phyloP scores from a whole-genome alignment of 2,888 invertebrate species.

The Nysson spinosus region DNA sequence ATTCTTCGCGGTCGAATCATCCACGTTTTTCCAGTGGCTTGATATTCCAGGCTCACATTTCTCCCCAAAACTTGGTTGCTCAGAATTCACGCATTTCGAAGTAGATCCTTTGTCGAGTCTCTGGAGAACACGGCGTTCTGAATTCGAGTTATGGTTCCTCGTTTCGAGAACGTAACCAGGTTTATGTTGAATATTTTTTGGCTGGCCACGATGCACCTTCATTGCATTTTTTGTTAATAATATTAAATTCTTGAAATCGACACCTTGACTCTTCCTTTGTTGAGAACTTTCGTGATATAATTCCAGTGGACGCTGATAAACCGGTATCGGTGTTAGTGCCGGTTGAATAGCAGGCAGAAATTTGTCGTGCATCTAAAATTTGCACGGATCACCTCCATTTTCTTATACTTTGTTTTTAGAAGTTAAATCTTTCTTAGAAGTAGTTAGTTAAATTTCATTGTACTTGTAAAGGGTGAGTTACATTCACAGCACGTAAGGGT shows the following conservation, averaged over 20 bases:
- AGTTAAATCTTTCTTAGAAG: too few relatives aligned
- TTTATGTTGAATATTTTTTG: constrained; percentile 59
- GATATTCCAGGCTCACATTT: constrained; percentile 39
- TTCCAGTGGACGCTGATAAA: constrained; percentile 71
- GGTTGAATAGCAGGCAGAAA: constrained; percentile 33
- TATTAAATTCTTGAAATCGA: constrained; percentile 73
- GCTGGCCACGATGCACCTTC: constrained; percentile 55
- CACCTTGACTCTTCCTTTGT: constrained; percentile 68
- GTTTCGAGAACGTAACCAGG: constrained; percentile 57
- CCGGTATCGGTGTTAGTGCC: constrained; percentile 64
- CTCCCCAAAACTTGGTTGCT: constrained; percentile 48
- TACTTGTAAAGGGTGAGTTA: constrained; percentile 64
- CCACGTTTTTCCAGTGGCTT: constrained; percentile 8
- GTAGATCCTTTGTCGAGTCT: constrained; percentile 61
- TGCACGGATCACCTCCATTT: too few relatives aligned
- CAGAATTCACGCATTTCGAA: constrained; percentile 52
- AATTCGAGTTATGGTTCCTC: constrained; percentile 37
- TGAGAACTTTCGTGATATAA: constrained; percentile 63
- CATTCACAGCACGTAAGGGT: constrained; percentile 61
- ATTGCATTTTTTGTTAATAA: constrained; percentile 69
- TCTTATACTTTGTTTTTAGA: too few relatives aligned
- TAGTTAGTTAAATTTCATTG: too few relatives aligned
- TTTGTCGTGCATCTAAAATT: constrained; percentile 55
- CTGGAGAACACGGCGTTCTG: constrained; percentile 37
- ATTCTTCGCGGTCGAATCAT: constrained; percentile 12